Conservation (phyloP, 2,888 invertebrate genomes). For the Monopis laevigella region DNA sequence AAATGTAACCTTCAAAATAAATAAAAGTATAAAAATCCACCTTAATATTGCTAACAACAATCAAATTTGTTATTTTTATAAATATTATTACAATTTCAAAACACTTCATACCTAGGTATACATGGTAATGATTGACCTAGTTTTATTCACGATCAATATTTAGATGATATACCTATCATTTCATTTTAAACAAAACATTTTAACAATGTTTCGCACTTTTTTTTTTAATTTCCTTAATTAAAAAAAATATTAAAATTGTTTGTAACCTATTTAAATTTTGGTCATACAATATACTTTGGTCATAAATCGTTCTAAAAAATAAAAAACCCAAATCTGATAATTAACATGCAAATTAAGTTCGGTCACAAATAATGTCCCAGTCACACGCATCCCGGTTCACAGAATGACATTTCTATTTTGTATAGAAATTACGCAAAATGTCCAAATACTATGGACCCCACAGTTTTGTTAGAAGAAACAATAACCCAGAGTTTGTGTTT, state of each 20-base stretch:
- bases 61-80: too few relatives aligned
- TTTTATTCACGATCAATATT: too few relatives aligned
- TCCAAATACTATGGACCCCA: conserved; percentile 45
- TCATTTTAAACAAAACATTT: too few relatives aligned
- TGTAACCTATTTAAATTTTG: background rate
- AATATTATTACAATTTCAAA: too few relatives aligned
- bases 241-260: background rate
- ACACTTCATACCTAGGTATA: too few relatives aligned
- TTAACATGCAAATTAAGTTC: conserved; percentile 5
- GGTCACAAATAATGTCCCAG: background rate
- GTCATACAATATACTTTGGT: background rate
- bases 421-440: conserved; percentile 55
- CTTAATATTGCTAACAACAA: too few relatives aligned
- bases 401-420: conserved; percentile 35
- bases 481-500: conserved; percentile 43
- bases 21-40: too few relatives aligned
- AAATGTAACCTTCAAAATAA: too few relatives aligned
- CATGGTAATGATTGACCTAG: too few relatives aligned
- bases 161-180: too few relatives aligned
- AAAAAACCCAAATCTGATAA: too few relatives aligned
- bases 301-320: background rate
- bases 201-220: too few relatives aligned
- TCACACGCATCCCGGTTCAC: conserved; percentile 13
- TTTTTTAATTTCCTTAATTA: background rate
- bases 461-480: conserved; percentile 42